These are phyloP conservation scores for Aphelenchoides fujianensis DNA, from an alignment of 1,140 invertebrate species.

Conservation along the genomic window DNA sequence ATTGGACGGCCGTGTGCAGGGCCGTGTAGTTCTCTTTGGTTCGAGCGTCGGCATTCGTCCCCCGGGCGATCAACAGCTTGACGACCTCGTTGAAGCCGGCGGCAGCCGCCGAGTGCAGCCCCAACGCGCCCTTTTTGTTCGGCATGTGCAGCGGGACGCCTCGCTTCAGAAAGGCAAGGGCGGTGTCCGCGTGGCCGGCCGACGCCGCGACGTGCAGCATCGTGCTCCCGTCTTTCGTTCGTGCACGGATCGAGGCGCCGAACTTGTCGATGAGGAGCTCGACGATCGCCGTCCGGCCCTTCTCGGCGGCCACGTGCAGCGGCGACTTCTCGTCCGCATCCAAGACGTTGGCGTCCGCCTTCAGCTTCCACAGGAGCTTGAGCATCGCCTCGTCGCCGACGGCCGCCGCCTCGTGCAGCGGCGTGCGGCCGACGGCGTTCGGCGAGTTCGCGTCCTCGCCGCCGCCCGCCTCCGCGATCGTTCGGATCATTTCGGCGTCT, in stretches of 20 bases:
- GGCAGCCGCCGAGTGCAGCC: slow-evolving; percentile 66
- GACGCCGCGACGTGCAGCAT: slow-evolving; percentile 92
- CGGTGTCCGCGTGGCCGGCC: slow-evolving; percentile 92
- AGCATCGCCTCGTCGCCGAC: slow-evolving; percentile 88
- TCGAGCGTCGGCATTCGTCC: slow-evolving; percentile 87
- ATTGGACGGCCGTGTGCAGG: slow-evolving; percentile 96
- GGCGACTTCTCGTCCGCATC: slow-evolving; percentile 88
- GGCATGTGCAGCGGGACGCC: slow-evolving; percentile 99
- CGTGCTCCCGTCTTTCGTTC: slow-evolving; percentile 80
- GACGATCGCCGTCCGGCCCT: slow-evolving; percentile 88
- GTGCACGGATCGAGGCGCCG: slow-evolving; percentile 66
- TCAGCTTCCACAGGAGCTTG: slow-evolving; percentile 88
- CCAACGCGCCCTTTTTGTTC: slow-evolving; percentile 74
- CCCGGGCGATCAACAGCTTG: slow-evolving; percentile 87
- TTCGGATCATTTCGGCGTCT: slow-evolving; percentile 45
- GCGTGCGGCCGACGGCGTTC: slow-evolving; percentile 73
- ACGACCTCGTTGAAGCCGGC: slow-evolving; percentile 91
- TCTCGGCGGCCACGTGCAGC: slow-evolving; percentile 92
- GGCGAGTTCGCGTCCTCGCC: slow-evolving; percentile 53
- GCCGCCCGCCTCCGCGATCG: slow-evolving; percentile 48
- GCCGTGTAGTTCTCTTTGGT: slow-evolving; percentile 97
- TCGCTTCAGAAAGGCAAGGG: slow-evolving; percentile 95
- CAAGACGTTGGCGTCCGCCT: slow-evolving; percentile 84
- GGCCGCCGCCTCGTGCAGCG: slow-evolving; percentile 87
- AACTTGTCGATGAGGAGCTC: slow-evolving; percentile 95